A percentile compares a stretch with the other conserved stretches of the same genome.
Conservation (phyloP, 2,797 vertebrate species). For the Brotula barbata region DNA sequence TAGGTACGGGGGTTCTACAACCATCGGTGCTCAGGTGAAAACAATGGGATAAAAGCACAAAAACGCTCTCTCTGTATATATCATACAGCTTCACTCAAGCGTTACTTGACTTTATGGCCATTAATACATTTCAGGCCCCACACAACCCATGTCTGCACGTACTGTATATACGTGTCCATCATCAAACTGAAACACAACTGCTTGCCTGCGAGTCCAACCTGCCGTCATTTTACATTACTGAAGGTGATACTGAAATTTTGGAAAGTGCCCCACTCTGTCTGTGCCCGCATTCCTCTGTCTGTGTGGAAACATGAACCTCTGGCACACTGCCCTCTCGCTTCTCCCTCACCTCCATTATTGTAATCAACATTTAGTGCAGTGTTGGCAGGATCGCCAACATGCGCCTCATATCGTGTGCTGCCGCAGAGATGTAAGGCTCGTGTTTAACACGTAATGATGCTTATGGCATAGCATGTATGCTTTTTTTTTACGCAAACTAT, state of each 20-base stretch:
- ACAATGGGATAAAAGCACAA: background rate
- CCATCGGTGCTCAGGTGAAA: slow-evolving; percentile 28
- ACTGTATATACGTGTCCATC: slow-evolving; percentile 33
- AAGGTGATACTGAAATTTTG: slow-evolving; percentile 18
- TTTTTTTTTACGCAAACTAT: slow-evolving; percentile 5
- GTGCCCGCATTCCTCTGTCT: slow-evolving; percentile 15
- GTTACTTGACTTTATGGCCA: slow-evolving; percentile 7
- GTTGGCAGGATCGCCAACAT: slow-evolving; percentile 22
- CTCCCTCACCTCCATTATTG: slow-evolving; percentile 47
- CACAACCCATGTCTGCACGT: slow-evolving; percentile 1
- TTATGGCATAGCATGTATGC: background rate
- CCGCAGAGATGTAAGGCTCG: background rate
- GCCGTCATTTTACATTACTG: slow-evolving; percentile 28
- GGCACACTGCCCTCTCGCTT: slow-evolving; percentile 26
- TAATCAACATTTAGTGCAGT: slow-evolving; percentile 61
- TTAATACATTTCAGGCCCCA: slow-evolving; percentile 1
- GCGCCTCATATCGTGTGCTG: slow-evolving; percentile 11
- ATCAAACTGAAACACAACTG: slow-evolving; percentile 13
- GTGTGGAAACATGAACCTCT: slow-evolving; percentile 22
- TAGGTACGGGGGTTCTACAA: slow-evolving; percentile 4
- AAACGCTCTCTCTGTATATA: slow-evolving; percentile 4
- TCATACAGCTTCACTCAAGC: background rate
- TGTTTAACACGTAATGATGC: slow-evolving; percentile 12
- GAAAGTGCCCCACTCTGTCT: slow-evolving; percentile 6
- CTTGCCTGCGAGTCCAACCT: slow-evolving; percentile 5